Conservation (phyloP, 2,797 vertebrate genomes). For the Gila robusta region DNA sequence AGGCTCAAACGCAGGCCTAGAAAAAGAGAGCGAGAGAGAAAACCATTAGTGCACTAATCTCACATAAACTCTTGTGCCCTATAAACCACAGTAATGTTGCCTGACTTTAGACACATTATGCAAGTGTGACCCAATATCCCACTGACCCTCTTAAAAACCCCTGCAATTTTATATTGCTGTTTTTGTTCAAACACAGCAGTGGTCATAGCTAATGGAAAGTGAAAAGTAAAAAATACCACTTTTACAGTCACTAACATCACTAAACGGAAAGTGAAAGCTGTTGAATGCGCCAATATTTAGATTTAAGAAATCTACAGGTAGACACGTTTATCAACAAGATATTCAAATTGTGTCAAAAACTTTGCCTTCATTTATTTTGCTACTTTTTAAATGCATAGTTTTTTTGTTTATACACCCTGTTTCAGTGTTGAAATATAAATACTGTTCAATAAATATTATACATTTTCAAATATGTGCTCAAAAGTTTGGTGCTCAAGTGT, state of each 20-base stretch:
- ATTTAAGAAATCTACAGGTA: too few species aligned
- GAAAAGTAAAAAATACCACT: too few species aligned
- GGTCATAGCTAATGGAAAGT: not conserved
- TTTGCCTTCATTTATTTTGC: too few species aligned
- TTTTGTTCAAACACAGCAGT: slow-evolving; percentile 28
- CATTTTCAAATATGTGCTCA: too few species aligned
- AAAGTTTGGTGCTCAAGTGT: too few species aligned
- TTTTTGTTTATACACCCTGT: too few species aligned
- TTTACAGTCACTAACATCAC: too few species aligned
- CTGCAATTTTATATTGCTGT: not conserved
- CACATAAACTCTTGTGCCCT: slow-evolving; percentile 16
- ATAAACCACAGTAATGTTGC: slow-evolving; percentile 34
- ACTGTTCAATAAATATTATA: too few species aligned
- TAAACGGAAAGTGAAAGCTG: not conserved
- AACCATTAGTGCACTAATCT: slow-evolving; percentile 21
- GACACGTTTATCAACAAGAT: too few species aligned
- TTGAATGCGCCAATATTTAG: not conserved
- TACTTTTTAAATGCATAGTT: too few species aligned
- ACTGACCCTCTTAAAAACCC: slow-evolving; percentile 53
- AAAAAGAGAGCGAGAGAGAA: slow-evolving; percentile 25
- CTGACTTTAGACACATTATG: slow-evolving; percentile 40
- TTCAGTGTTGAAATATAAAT: too few species aligned
- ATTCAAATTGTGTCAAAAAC: too few species aligned
- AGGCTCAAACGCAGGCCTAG: slow-evolving; percentile 37
- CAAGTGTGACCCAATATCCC: slow-evolving; percentile 48